Evolutionary conservation across 2,888 invertebrate genomes (phyloP).

Genomic region (Drosophila anomalata): DNA sequence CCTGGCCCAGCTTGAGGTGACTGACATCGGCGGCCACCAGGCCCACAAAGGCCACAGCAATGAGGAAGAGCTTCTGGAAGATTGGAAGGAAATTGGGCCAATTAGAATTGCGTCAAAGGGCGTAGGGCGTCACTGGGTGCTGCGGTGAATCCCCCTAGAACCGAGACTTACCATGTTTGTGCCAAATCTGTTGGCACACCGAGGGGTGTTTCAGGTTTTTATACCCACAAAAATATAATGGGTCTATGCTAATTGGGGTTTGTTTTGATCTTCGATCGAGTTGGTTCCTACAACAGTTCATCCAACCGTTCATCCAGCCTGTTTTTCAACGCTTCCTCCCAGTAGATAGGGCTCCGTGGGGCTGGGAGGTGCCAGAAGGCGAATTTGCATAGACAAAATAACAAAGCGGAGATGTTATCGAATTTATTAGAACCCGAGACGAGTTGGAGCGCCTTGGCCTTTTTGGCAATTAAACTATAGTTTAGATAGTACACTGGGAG

Average conservation of each 20-base stretch:
- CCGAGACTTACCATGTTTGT: slow-evolving; percentile 66
- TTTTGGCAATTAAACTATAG: slow-evolving; percentile 32
- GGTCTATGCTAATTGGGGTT: slow-evolving; percentile 70
- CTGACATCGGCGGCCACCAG: slow-evolving; percentile 73
- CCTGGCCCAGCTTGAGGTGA: slow-evolving; percentile 58
- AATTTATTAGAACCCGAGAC: slow-evolving; percentile 35
- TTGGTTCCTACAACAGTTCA: slow-evolving; percentile 13
- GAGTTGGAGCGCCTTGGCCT: slow-evolving; percentile 6
- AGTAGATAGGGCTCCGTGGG: neutral
- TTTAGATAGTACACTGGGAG: neutral
- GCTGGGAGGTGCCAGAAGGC: neutral
- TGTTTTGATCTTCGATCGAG: slow-evolving; percentile 45
- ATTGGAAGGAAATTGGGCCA: neutral
- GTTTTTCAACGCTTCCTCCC: slow-evolving; percentile 5
- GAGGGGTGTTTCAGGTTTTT: slow-evolving; percentile 56
- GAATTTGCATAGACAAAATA: slow-evolving; percentile 45
- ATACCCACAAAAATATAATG: slow-evolving; percentile 53
- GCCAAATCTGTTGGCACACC: slow-evolving; percentile 56
- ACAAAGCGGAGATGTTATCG: slow-evolving; percentile 34
- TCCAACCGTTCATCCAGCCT: slow-evolving; percentile 2
- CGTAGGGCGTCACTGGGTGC: slow-evolving; percentile 9
- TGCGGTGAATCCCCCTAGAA: slow-evolving; percentile 35
- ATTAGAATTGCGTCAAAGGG: neutral
- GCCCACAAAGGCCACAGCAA: slow-evolving; percentile 61
- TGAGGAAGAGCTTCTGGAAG: slow-evolving; percentile 61